Percentiles rank a stretch among this genome's conserved stretches.
Conservation (phyloP, 2,797 vertebrate species). For the Vultur gryphus region DNA sequence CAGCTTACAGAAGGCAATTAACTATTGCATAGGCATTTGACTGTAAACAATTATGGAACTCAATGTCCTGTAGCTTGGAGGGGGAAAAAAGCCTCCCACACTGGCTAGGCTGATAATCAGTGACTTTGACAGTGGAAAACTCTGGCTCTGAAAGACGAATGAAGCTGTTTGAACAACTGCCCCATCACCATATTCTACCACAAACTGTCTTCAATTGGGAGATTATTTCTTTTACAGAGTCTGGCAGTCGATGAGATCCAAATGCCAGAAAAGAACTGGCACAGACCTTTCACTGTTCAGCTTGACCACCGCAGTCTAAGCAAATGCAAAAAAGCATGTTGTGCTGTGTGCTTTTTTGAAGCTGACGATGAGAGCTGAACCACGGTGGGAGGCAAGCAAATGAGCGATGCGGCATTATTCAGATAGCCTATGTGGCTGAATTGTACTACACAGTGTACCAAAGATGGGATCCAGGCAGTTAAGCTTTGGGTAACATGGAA, state of each 20-base stretch:
- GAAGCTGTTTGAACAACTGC: neutral
- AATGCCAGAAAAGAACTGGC: constrained; percentile 19
- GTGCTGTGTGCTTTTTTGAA: neutral
- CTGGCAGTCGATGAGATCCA: neutral
- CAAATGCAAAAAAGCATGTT: neutral
- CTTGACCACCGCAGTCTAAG: neutral
- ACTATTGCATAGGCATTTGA: constrained; percentile 40
- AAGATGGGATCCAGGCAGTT: neutral
- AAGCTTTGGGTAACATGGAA: neutral
- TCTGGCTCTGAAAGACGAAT: neutral
- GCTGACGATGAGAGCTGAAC: neutral
- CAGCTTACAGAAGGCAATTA: constrained; percentile 44
- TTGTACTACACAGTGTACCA: neutral
- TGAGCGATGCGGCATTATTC: neutral
- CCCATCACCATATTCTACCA: neutral
- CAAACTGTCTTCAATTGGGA: neutral
- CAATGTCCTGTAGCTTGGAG: constrained; percentile 31
- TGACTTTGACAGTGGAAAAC: constrained; percentile 14
- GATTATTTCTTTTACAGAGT: neutral
- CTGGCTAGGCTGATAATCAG: constrained; percentile 5
- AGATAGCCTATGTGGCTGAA: neutral
- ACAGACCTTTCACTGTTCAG: neutral
- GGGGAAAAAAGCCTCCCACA: neutral
- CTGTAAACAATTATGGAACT: constrained; percentile 50
- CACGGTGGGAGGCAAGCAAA: neutral